These are phyloP conservation scores for Aphodius sticticus DNA, from an alignment of 2,888 invertebrate species.

Conservation along the genomic window DNA sequence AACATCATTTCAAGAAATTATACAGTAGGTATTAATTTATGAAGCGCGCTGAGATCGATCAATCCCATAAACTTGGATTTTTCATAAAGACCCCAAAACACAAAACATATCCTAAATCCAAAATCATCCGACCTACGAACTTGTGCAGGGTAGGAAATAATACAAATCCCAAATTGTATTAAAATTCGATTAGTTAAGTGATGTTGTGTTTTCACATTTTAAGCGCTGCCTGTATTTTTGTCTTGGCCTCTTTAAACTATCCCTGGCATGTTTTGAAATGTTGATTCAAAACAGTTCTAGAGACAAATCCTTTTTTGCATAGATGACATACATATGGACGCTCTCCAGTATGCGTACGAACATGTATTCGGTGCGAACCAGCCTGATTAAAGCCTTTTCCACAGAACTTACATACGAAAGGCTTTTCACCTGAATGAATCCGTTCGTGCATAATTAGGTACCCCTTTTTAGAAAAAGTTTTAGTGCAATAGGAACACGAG, in stretches of 20 bases:
- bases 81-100: too few relatives aligned
- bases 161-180: not conserved
- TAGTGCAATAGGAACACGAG: conserved; percentile 49
- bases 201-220: not conserved
- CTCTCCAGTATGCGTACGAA: conserved; percentile 47
- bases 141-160: too few relatives aligned
- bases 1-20: too few relatives aligned
- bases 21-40: too few relatives aligned
- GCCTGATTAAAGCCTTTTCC: conserved; percentile 64
- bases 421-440: conserved; percentile 54
- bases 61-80: too few relatives aligned
- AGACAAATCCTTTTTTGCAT: conserved; percentile 47
- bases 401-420: conserved; percentile 68
- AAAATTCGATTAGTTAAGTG: not conserved
- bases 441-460: conserved; percentile 48
- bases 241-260: not conserved
- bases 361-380: conserved; percentile 45
- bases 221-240: not conserved
- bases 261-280: conserved; percentile 38
- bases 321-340: conserved; percentile 47
- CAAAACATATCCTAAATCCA: too few relatives aligned
- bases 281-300: conserved; percentile 45
- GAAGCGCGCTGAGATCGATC: too few relatives aligned
- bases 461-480: conserved; percentile 47
- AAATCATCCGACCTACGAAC: too few relatives aligned